A percentile compares a stretch with the other conserved stretches of the same genome.
These are phyloP conservation scores for Druon quercuslanigerum DNA, from an alignment of 1,140 invertebrate genomes.

Conservation along the genomic window DNA sequence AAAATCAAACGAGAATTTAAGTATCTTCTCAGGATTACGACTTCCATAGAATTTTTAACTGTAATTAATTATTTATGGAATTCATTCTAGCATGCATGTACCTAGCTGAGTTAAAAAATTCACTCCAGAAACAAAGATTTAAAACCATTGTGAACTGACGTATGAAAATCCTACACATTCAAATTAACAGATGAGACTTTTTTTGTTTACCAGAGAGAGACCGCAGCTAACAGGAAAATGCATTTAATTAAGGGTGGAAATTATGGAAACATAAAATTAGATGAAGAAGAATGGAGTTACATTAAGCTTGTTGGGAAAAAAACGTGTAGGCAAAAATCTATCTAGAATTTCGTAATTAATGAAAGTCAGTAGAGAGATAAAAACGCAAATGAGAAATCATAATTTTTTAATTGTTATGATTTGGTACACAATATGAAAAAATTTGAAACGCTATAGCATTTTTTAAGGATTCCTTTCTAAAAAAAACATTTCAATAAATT, in stretches of 20 bases:
- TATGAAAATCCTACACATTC: not conserved
- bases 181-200: constrained; percentile 3
- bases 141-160: not conserved
- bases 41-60: too few relatives aligned
- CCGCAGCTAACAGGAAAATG: not conserved
- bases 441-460: too few relatives aligned
- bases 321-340: too few relatives aligned
- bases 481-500: too few relatives aligned
- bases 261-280: not conserved
- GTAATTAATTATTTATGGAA: not conserved
- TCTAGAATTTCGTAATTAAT: too few relatives aligned
- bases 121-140: not conserved
- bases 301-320: not conserved
- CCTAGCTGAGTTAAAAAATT: not conserved
- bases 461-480: too few relatives aligned
- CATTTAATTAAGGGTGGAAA: not conserved
- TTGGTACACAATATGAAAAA: too few relatives aligned
- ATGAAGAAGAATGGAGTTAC: not conserved
- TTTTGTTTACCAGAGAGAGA: not conserved
- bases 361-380: too few relatives aligned
- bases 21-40: too few relatives aligned
- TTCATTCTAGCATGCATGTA: not conserved
- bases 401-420: too few relatives aligned
- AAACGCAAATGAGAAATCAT: too few relatives aligned
- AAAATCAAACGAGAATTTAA: too few relatives aligned